A percentile compares a stretch with the other conserved stretches of the same genome.
Conservation (phyloP, 2,888 invertebrate genomes). For the Cyrtodaria siliqua region DNA sequence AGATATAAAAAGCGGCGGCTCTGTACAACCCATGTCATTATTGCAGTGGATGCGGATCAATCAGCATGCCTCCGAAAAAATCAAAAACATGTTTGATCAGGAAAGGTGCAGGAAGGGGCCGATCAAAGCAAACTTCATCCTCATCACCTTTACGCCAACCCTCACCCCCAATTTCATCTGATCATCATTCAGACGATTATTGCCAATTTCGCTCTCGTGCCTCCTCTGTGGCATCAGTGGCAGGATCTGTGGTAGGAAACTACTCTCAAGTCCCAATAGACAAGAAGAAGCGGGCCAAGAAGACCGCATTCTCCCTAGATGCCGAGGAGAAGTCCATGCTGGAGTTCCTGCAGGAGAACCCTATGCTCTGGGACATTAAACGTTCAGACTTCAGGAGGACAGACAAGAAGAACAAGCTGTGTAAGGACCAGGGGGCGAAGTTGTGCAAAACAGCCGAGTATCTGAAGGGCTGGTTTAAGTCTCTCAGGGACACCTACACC, state of each 20-base stretch:
- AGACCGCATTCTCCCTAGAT: conserved; percentile 15
- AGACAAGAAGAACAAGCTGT: conserved; percentile 22
- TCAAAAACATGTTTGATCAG: background rate
- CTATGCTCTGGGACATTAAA: conserved; percentile 34
- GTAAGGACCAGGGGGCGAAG: background rate
- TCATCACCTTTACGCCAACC: background rate
- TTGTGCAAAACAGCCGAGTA: conserved; percentile 22
- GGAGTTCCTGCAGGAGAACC: conserved; percentile 27
- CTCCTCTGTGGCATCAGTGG: conserved; percentile 2
- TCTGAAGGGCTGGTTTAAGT: conserved; percentile 51
- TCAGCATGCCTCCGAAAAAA: too few relatives aligned
- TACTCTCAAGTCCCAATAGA: background rate
- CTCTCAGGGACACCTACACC: conserved; percentile 41
- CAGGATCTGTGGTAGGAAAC: conserved; percentile 1
- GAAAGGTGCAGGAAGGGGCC: background rate
- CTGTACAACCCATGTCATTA: too few relatives aligned
- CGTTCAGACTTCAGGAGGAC: conserved; percentile 24
- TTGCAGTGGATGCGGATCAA: too few relatives aligned
- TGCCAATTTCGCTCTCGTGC: conserved; percentile 6
- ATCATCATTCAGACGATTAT: background rate
- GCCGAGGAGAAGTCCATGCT: conserved; percentile 40
- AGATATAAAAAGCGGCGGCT: too few relatives aligned
- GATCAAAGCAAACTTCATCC: too few relatives aligned
- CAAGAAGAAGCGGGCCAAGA: conserved; percentile 32
- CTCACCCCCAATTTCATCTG: background rate